phyloP scores from a whole-genome alignment of 2,888 invertebrate species.

The Theretra japonica region DNA sequence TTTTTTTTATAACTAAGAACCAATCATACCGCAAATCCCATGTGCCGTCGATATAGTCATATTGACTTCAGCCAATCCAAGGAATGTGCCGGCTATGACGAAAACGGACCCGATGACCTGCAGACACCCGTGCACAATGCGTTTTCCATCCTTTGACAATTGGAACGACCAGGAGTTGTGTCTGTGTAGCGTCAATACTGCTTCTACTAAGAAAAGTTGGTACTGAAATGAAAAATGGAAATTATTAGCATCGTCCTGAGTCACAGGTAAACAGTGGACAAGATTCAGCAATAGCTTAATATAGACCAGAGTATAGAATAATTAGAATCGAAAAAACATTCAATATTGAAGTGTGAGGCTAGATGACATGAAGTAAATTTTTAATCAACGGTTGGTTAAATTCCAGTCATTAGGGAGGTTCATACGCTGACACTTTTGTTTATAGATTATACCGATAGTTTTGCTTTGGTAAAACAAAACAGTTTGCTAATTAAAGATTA shows the following conservation, averaged over 20 bases:
- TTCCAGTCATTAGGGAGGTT: too few species aligned
- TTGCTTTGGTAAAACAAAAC: too few species aligned
- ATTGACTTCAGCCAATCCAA: conserved; percentile 68
- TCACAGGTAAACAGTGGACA: too few species aligned
- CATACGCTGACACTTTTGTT: too few species aligned
- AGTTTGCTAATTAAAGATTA: too few species aligned
- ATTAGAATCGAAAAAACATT: too few species aligned
- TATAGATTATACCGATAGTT: too few species aligned
- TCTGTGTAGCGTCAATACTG: conserved; percentile 73
- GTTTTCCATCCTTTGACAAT: conserved; percentile 69
- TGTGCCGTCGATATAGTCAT: conserved; percentile 69
- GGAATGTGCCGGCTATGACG: conserved; percentile 80
- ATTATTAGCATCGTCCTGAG: not conserved
- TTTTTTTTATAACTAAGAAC: not conserved
- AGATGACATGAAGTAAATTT: too few species aligned
- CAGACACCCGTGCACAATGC: conserved; percentile 81
- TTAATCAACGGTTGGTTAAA: too few species aligned
- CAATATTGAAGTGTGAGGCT: too few species aligned
- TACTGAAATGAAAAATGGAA: conserved; percentile 64
- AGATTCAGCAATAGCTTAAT: too few species aligned
- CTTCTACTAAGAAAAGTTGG: conserved; percentile 80
- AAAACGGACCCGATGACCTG: conserved; percentile 80
- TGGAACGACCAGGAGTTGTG: conserved; percentile 81
- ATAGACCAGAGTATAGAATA: too few species aligned
- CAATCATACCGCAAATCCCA: conserved; percentile 76